Base-by-base conservation (phyloP, 2,888 invertebrate species). In the Pachycephus smyrnensis region DNA sequence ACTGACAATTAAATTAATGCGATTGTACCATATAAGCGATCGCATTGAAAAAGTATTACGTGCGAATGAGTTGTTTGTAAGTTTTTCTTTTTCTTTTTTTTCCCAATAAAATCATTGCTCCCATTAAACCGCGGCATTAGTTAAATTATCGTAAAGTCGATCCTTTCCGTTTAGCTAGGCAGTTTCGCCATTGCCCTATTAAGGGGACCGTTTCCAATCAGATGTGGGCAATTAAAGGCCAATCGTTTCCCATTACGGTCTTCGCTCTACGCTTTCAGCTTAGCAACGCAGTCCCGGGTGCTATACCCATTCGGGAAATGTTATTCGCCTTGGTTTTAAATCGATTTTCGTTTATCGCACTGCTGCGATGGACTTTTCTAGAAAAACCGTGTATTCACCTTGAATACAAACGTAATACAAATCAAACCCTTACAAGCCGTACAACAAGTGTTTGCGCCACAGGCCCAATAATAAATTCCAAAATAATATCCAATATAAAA, bases 171-270 rank as follows among this genome's bases (percentile, higher is more conserved):
- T 74, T 74, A 74, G 37, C 36, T 35, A 35, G 74, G 74, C 74
- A 37, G 37, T 74, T 74, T 74, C 74, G n/a, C 37, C 36, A 40
- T 74, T 74, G 74, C 31, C 36, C 74, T 74, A 74, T 74, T 74
- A 74, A 71, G 73, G 77, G 76, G 75, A 75, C 80, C 80, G 81
- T 84, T 84, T 82, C 81, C 84, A 83, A 84, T 84, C 83, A 84
- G 84, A 84, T 80, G 84, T 83, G 83, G 83, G 77, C 83, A 83
- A 84, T 84, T 84, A 84, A 84, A 84, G 82, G 83, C 82, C 84
- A 84, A 83, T 84, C 83, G 84, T 84, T 83, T 83, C 80, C 84
- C 81, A 82, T 84, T 84, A 84, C 80, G 80, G 75, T 73, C 33
- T 73, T 76, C 77, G 68, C 73, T 73, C 77, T 79, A 80, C 77